phyloP scores from a whole-genome alignment of 2,113 vertebrate genomes.

The Gracilinanus agilis region DNA sequence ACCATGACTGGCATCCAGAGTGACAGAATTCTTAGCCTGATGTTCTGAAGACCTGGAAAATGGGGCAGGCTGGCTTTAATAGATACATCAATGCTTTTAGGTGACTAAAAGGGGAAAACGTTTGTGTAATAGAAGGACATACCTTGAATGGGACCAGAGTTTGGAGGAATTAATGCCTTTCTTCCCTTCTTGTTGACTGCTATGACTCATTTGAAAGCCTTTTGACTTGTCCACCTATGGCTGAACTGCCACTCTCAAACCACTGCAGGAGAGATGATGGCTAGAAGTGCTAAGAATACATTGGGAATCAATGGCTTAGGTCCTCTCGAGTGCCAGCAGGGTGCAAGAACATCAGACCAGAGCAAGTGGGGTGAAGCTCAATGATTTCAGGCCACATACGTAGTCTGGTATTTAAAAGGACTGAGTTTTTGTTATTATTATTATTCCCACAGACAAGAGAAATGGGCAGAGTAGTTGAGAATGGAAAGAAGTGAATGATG shows the following conservation, averaged over 20 bases:
- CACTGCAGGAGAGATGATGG: background rate
- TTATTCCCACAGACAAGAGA: background rate
- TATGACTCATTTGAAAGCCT: background rate
- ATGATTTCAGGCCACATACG: too few species aligned
- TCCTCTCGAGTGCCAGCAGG: background rate
- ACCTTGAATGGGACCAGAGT: background rate
- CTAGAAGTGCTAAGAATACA: background rate
- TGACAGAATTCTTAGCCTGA: background rate
- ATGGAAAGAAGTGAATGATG: conserved; percentile 52
- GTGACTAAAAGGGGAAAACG: background rate
- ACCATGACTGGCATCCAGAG: background rate
- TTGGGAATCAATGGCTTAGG: background rate
- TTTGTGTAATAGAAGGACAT: background rate
- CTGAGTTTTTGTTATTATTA: background rate
- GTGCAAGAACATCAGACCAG: background rate
- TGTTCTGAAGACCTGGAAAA: background rate
- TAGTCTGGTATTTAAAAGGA: background rate
- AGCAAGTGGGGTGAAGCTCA: background rate
- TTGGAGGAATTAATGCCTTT: background rate
- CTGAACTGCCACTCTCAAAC: background rate
- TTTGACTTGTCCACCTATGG: background rate
- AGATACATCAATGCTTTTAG: background rate
- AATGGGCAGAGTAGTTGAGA: conserved; percentile 35
- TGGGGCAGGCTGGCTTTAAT: background rate
- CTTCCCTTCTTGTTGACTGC: background rate